Evolutionary conservation across 1,140 invertebrate genomes (phyloP).

Genomic region (Anoplophora glabripennis): DNA sequence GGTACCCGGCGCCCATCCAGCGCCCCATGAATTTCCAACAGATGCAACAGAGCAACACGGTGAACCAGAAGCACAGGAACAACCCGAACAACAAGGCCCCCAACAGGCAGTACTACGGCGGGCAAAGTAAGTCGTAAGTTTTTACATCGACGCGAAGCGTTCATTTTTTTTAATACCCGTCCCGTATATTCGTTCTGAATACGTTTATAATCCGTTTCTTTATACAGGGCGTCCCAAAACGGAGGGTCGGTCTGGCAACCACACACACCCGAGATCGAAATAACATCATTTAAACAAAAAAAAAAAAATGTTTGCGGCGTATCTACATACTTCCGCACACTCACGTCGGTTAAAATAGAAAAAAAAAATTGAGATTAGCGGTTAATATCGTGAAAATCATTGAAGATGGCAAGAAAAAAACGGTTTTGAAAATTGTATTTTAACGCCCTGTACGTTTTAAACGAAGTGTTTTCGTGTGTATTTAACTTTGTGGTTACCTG

Average conservation of each 20-base stretch:
- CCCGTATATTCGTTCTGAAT: too few relatives aligned
- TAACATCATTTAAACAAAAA: constrained; percentile 2
- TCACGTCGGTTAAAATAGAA: neutral
- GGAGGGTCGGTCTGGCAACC: neutral
- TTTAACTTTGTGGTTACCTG: too few relatives aligned
- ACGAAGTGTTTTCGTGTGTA: too few relatives aligned
- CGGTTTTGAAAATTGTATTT: too few relatives aligned
- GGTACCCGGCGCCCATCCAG: constrained; percentile 46
- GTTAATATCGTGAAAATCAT: neutral
- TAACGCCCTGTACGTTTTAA: too few relatives aligned
- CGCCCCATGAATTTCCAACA: constrained; percentile 42
- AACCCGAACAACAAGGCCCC: constrained; percentile 41
- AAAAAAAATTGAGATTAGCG: constrained; percentile 4
- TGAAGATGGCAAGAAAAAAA: neutral
- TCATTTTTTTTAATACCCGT: too few relatives aligned
- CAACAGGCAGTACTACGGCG: constrained; percentile 42
- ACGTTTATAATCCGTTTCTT: too few relatives aligned
- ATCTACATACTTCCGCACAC: too few relatives aligned
- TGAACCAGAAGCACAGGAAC: constrained; percentile 39
- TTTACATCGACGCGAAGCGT: constrained; percentile 5
- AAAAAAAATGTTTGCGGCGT: neutral
- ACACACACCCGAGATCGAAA: neutral
- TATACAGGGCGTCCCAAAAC: neutral
- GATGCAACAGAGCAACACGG: constrained; percentile 32
- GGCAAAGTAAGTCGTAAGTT: constrained; percentile 36